Conservation (phyloP, 2,888 invertebrate genomes). For the Dyspetes luteomarginatus region DNA sequence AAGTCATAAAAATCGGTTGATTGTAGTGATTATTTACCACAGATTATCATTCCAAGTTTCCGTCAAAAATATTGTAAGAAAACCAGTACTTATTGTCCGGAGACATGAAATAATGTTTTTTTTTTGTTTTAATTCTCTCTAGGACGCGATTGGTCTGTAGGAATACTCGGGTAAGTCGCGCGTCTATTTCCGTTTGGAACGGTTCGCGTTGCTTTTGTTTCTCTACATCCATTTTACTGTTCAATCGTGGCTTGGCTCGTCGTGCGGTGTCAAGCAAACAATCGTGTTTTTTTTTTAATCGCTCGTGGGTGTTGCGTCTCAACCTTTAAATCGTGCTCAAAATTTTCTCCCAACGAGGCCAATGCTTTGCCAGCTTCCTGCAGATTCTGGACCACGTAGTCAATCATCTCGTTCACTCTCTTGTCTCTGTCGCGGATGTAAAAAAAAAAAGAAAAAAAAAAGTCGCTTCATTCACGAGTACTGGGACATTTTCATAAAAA, state of each 20-base stretch:
- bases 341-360: conserved; percentile 76
- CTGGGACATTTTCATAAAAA: conserved; percentile 12
- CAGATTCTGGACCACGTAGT: conserved; percentile 77
- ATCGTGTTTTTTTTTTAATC: conserved; percentile 62
- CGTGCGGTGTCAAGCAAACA: conserved; percentile 49
- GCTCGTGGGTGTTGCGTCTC: conserved; percentile 69
- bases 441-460: no score
- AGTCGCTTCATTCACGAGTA: no score
- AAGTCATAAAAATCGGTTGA: no score
- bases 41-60: no score
- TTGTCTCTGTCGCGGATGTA: conserved; percentile 75
- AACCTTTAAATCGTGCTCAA: conserved; percentile 81
- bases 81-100: no score
- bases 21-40: no score
- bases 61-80: no score
- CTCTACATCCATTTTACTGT: conserved; percentile 58
- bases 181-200: conserved; percentile 29
- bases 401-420: conserved; percentile 78
- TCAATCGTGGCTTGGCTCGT: conserved; percentile 58
- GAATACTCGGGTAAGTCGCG: conserved; percentile 16
- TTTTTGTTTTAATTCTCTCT: no score
- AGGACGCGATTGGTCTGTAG: background rate
- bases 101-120: no score
- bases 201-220: conserved; percentile 31
- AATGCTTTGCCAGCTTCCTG: conserved; percentile 78